Evolutionary conservation across 2,797 vertebrate genomes (phyloP).

Genomic region (Gobionotothen gibberifrons): DNA sequence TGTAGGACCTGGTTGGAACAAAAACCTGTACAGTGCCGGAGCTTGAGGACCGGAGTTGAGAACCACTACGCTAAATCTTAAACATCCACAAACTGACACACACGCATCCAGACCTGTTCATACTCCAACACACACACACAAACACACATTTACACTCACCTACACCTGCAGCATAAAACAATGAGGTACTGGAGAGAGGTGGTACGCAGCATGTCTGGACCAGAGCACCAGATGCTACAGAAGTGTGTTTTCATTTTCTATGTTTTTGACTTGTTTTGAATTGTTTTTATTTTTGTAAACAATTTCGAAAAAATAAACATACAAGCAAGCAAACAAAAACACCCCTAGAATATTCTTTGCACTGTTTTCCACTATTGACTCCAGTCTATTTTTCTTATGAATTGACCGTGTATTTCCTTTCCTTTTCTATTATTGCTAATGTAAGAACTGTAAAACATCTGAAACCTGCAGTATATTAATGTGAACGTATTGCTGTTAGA

Average conservation of each 20-base stretch:
- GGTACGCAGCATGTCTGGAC: conserved; percentile 82
- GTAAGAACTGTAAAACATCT: conserved; percentile 81
- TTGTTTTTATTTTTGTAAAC: conserved; percentile 84
- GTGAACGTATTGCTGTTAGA: conserved; percentile 83
- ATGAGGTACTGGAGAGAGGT: conserved; percentile 84
- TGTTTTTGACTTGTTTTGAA: conserved; percentile 76
- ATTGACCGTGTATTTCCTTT: conserved; percentile 78
- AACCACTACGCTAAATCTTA: conserved; percentile 88
- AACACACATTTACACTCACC: conserved; percentile 53
- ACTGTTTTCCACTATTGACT: conserved; percentile 87
- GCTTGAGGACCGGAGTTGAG: conserved; percentile 92
- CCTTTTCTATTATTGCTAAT: conserved; percentile 79
- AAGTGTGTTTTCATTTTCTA: conserved; percentile 81
- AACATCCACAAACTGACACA: conserved; percentile 63
- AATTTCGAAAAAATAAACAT: conserved; percentile 82
- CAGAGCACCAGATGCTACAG: conserved; percentile 81
- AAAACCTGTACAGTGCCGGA: conserved; percentile 91
- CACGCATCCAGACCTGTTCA: conserved; percentile 44
- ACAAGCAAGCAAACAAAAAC: conserved; percentile 82
- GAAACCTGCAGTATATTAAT: conserved; percentile 82
- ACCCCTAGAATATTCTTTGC: conserved; percentile 86
- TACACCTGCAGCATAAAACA: conserved; percentile 77
- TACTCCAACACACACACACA: conserved; percentile 39
- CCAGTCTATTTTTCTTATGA: conserved; percentile 87
- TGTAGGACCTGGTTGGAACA: conserved; percentile 92